phyloP scores from a whole-genome alignment of 1,140 invertebrate genomes.

The Euura saliciscinereae region DNA sequence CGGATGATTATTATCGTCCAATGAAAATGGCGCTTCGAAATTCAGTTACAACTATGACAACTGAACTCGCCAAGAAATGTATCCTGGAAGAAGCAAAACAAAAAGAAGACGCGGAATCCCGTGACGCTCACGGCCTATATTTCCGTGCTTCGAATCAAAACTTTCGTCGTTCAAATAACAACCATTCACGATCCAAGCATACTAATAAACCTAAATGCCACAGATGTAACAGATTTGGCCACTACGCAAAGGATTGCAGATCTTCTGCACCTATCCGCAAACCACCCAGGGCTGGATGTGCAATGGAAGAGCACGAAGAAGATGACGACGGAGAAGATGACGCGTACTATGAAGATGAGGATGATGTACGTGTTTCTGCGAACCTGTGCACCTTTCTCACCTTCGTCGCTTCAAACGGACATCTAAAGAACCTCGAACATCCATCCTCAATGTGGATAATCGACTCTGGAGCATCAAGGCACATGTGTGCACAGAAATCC shows the following conservation, averaged over 20 bases:
- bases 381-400: background rate
- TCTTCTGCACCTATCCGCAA: background rate
- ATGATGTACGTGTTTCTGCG: background rate
- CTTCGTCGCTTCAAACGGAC: background rate
- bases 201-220: background rate
- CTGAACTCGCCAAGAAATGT: background rate
- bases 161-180: background rate
- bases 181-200: background rate
- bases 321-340: background rate
- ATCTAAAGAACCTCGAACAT: background rate
- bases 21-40: background rate
- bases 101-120: background rate
- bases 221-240: background rate
- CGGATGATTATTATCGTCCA: background rate
- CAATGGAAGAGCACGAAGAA: background rate
- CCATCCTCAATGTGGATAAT: constrained; percentile 1
- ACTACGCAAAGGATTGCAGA: background rate
- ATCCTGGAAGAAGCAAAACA: constrained; percentile 20
- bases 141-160: background rate
- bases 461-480: constrained; percentile 4
- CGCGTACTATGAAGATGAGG: background rate
- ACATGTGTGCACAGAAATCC: background rate
- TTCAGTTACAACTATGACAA: background rate
- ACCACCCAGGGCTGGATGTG: background rate
- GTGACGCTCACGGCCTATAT: background rate